Evolutionary conservation across 2,797 vertebrate genomes (phyloP).

Genomic region (Chiroxiphia lanceolata): DNA sequence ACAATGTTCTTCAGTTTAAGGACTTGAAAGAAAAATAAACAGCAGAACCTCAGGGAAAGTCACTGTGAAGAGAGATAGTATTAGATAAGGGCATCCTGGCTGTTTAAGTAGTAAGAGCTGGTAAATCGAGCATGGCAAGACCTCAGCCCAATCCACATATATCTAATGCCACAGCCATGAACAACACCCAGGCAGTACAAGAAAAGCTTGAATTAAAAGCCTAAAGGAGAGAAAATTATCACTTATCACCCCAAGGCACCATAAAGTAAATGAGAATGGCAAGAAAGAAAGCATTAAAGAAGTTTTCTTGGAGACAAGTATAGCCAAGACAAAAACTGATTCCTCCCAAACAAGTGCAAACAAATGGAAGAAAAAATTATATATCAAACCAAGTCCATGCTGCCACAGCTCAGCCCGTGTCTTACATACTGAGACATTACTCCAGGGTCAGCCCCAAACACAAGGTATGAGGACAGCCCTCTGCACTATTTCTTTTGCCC

Average conservation of each 20-base stretch:
- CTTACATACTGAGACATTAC: rapidly evolving
- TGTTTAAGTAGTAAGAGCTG: neutral
- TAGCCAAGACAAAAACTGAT: neutral
- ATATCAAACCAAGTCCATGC: rapidly evolving
- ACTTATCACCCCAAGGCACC: neutral
- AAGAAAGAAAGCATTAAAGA: neutral
- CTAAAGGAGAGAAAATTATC: neutral
- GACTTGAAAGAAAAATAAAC: neutral
- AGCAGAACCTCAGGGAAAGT: neutral
- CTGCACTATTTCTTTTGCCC: neutral
- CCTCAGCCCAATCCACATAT: neutral
- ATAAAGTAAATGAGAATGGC: neutral
- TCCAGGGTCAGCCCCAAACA: neutral
- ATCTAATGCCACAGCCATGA: neutral
- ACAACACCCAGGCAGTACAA: neutral
- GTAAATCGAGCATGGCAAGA: neutral
- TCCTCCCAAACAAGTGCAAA: neutral
- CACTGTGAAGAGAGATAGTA: neutral
- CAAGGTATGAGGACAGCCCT: neutral
- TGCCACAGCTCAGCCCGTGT: neutral
- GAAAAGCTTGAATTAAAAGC: neutral
- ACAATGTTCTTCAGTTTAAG: neutral
- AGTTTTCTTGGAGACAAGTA: neutral
- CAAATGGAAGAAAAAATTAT: neutral
- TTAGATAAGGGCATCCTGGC: neutral